Evolutionary conservation across 2,888 invertebrate species (phyloP).

Genomic region (Emmelina monodactyla): DNA sequence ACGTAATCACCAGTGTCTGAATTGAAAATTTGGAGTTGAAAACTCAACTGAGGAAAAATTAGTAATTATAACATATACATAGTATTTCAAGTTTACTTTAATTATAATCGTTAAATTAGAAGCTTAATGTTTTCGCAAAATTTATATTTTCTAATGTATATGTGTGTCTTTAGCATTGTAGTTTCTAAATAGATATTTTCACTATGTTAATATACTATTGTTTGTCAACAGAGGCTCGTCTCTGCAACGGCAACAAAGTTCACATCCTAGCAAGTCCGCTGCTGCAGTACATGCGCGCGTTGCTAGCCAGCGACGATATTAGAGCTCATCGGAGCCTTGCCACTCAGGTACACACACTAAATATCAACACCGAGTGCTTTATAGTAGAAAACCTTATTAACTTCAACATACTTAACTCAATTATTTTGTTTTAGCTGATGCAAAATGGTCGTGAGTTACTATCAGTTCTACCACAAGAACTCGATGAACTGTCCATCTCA

Average conservation of each 20-base stretch:
- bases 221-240: constrained; percentile 41
- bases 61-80: no score
- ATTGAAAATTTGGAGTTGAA: no score
- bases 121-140: no score
- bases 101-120: no score
- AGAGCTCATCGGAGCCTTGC: constrained; percentile 51
- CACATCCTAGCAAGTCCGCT: constrained; percentile 48
- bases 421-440: constrained; percentile 33
- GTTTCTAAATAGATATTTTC: no score
- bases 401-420: background rate
- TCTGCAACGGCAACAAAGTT: constrained; percentile 53
- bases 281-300: constrained; percentile 42
- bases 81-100: no score
- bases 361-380: background rate
- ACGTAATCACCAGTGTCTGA: no score
- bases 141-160: no score
- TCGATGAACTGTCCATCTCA: constrained; percentile 49
- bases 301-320: constrained; percentile 41
- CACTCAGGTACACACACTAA: constrained; percentile 35
- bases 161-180: no score
- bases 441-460: constrained; percentile 53
- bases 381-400: background rate
- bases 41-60: no score
- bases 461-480: constrained; percentile 37
- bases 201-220: no score